These are phyloP conservation scores for Homarus americanus DNA, from an alignment of 1,140 invertebrate species.

Conservation along the genomic window DNA sequence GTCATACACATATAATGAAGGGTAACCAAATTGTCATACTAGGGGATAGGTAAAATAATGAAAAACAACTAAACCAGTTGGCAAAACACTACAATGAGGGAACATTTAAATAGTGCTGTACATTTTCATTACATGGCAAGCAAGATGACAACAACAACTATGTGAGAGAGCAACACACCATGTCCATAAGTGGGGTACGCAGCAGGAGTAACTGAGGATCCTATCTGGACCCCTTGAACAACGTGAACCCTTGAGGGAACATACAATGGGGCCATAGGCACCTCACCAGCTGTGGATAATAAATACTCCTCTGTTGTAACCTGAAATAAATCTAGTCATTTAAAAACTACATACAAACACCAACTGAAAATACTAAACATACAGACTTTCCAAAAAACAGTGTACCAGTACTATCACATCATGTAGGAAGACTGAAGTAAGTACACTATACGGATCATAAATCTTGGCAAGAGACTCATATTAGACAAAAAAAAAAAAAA, in stretches of 20 bases:
- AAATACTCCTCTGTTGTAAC: neutral
- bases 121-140: neutral
- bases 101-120: neutral
- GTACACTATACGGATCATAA: too few relatives aligned
- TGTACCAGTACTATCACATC: too few relatives aligned
- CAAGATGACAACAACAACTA: neutral
- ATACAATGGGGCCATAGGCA: constrained; percentile 30
- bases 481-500: too few relatives aligned
- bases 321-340: neutral
- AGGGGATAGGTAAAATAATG: neutral
- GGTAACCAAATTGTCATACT: neutral
- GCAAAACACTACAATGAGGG: neutral
- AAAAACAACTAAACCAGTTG: neutral
- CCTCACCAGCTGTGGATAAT: constrained; percentile 30
- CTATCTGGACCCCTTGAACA: constrained; percentile 22
- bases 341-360: neutral
- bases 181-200: constrained; percentile 21
- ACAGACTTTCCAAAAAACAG: too few relatives aligned
- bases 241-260: constrained; percentile 18
- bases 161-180: constrained; percentile 34
- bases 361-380: too few relatives aligned
- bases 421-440: too few relatives aligned
- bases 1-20: neutral
- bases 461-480: too few relatives aligned
- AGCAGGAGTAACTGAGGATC: constrained; percentile 17